Conservation (phyloP, 2,888 invertebrate genomes). For the Trisateles emortualis region DNA sequence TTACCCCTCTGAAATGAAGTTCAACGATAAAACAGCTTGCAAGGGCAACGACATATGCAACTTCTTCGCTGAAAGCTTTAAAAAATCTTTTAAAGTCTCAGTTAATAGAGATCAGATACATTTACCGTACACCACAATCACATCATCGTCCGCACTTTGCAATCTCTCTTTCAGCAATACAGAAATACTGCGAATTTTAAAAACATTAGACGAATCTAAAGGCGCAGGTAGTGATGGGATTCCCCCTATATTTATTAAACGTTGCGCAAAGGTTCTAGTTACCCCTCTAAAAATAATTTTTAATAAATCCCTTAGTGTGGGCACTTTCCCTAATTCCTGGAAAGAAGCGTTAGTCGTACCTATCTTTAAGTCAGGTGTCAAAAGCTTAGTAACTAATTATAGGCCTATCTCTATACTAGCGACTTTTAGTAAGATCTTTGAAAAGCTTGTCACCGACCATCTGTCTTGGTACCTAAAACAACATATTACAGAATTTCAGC, state of each 20-base stretch:
- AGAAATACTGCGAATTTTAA: not conserved
- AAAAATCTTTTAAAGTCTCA: too few species aligned
- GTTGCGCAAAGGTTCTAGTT: conserved; percentile 4
- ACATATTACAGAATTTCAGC: too few species aligned
- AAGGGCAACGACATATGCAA: conserved; percentile 1
- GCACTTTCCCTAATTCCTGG: conserved; percentile 6
- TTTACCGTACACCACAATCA: too few species aligned
- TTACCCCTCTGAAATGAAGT: not conserved
- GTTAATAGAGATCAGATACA: too few species aligned
- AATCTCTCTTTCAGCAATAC: not conserved
- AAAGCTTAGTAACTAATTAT: too few species aligned
- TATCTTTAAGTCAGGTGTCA: too few species aligned
- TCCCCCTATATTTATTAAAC: not conserved
- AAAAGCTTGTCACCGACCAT: too few species aligned
- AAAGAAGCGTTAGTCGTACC: too few species aligned
- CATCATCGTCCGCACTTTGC: not conserved
- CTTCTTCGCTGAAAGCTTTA: not conserved
- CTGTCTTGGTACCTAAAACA: too few species aligned
- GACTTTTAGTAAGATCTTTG: too few species aligned
- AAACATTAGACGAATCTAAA: not conserved
- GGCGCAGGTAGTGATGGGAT: conserved; percentile 1
- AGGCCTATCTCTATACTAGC: too few species aligned
- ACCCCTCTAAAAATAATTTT: conserved; percentile 1
- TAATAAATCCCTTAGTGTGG: conserved; percentile 2
- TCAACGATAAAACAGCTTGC: not conserved